Percentiles rank a stretch among this genome's conserved stretches.
Evolutionary conservation across 2,888 invertebrate species (phyloP).

Genomic region (Phrixothrix hirtus): DNA sequence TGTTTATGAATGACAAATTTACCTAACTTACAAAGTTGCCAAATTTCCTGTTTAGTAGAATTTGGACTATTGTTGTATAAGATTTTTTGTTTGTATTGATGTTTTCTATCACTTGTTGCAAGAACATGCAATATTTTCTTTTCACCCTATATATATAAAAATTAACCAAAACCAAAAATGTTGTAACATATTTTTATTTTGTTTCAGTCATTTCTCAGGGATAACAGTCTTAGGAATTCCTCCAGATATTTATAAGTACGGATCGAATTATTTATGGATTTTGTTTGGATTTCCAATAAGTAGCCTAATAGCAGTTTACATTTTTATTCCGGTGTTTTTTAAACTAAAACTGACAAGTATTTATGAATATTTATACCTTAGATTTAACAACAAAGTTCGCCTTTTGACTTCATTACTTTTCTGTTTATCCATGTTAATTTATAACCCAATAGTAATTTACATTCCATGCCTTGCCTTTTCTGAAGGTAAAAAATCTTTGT

Average conservation of each 20-base stretch:
- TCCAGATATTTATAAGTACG: conserved; percentile 73
- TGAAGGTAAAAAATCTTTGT: conserved; percentile 64
- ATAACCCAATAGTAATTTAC: conserved; percentile 66
- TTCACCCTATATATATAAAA: too few species aligned
- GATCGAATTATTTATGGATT: conserved; percentile 64
- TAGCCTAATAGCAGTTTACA: conserved; percentile 35
- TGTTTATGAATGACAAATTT: too few species aligned
- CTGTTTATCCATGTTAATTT: conserved; percentile 60
- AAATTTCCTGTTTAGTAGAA: too few species aligned
- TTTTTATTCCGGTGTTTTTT: conserved; percentile 53
- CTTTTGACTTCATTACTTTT: conserved; percentile 62
- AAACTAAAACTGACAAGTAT: conserved; percentile 67
- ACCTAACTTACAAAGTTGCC: too few species aligned
- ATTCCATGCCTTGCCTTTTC: conserved; percentile 67
- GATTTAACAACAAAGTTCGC: conserved; percentile 62
- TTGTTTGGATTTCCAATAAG: conserved; percentile 37
- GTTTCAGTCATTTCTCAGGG: conserved; percentile 70
- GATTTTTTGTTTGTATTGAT: too few species aligned
- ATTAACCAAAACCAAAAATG: too few species aligned
- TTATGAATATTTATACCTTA: conserved; percentile 65
- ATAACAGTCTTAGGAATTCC: conserved; percentile 75
- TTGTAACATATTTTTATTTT: not conserved
- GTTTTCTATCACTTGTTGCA: too few species aligned
- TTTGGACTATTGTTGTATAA: too few species aligned
- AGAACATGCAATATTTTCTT: too few species aligned